Conservation (phyloP, 2,888 invertebrate genomes). For the Ellobium chinense region DNA sequence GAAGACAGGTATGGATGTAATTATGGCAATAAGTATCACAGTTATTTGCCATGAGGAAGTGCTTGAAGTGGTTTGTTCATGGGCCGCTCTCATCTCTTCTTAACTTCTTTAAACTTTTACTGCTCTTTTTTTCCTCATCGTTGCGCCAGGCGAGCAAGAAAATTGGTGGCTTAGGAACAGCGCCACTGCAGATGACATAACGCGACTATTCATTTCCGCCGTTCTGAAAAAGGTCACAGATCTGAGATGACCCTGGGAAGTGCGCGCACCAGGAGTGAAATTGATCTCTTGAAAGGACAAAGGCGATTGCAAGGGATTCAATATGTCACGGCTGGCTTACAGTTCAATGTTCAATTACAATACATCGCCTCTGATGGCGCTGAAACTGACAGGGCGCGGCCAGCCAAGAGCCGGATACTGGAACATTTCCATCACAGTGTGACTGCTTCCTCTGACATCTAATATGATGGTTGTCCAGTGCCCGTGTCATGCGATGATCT, state of each 20-base stretch:
- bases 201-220: slow-evolving; percentile 46
- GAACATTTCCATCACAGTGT: slow-evolving; percentile 36
- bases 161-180: slow-evolving; percentile 56
- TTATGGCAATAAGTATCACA: too few species aligned
- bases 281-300: slow-evolving; percentile 37
- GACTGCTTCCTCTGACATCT: slow-evolving; percentile 27
- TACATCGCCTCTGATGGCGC: slow-evolving; percentile 57
- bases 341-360: slow-evolving; percentile 61
- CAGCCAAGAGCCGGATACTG: slow-evolving; percentile 26
- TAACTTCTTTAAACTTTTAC: slow-evolving; percentile 47
- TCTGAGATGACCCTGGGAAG: slow-evolving; percentile 29
- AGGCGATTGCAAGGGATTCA: slow-evolving; percentile 55
- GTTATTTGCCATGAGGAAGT: too few species aligned
- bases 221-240: slow-evolving; percentile 32
- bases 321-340: slow-evolving; percentile 58
- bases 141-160: slow-evolving; percentile 45
- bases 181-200: slow-evolving; percentile 44
- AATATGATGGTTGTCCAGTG: slow-evolving; percentile 21
- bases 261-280: slow-evolving; percentile 46
- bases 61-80: neutral
- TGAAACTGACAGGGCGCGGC: slow-evolving; percentile 51
- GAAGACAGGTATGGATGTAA: too few species aligned
- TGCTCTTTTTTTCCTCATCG: slow-evolving; percentile 48
- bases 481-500: slow-evolving; percentile 4
- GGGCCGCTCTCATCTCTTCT: neutral